A percentile compares a stretch with the other conserved stretches of the same genome.
Evolutionary conservation across 2,888 invertebrate genomes (phyloP).

Genomic region (Lasius fuliginosus): DNA sequence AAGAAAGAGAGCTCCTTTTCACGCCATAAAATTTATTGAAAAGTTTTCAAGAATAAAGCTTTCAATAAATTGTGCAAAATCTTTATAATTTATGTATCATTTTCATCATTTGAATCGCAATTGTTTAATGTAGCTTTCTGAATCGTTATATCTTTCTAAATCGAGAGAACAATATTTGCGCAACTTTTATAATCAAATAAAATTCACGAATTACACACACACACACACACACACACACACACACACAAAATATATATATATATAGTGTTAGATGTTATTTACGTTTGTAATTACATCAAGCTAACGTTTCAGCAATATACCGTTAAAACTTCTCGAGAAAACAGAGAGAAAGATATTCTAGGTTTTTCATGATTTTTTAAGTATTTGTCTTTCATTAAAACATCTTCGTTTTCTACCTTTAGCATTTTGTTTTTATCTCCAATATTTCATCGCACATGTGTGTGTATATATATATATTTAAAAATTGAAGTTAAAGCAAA

Average conservation of each 20-base stretch:
- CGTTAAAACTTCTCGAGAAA: neutral
- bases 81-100: slow-evolving; percentile 2
- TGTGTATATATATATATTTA: neutral
- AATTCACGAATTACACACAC: neutral
- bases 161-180: slow-evolving; percentile 15
- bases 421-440: neutral
- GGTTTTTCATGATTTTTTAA: neutral
- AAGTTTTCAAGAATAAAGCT: neutral
- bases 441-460: too few relatives aligned
- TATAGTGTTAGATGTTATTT: neutral
- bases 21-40: neutral
- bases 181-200: neutral
- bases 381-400: slow-evolving; percentile 42
- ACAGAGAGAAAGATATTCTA: neutral
- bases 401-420: neutral
- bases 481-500: neutral
- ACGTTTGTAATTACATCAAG: neutral
- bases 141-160: neutral
- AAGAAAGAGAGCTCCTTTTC: slow-evolving; percentile 8
- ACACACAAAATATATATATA: too few relatives aligned
- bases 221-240: too few relatives aligned
- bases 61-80: neutral
- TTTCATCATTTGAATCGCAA: slow-evolving; percentile 5
- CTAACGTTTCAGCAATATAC: neutral
- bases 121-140: slow-evolving; percentile 17